A percentile compares a stretch with the other conserved stretches of the same genome.
These are phyloP conservation scores for Cricetomys ansorgei DNA, from an alignment of 2,113 vertebrate species.

Conservation along the genomic window DNA sequence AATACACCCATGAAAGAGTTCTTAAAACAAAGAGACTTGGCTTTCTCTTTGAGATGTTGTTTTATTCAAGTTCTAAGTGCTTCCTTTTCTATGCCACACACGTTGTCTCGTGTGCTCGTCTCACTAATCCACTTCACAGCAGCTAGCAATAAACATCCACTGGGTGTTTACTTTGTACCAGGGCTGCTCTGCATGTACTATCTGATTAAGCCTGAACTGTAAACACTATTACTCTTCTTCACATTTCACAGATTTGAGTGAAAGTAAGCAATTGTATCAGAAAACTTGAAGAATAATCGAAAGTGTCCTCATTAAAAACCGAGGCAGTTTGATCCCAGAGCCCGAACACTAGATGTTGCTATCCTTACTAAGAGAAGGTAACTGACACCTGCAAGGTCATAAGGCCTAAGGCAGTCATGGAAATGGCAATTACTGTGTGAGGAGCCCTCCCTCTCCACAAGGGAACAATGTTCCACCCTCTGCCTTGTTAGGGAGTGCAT, in stretches of 20 bases:
- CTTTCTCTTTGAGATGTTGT: background rate
- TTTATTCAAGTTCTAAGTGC: background rate
- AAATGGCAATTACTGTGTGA: background rate
- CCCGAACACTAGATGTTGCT: background rate
- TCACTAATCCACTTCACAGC: slow-evolving; percentile 18
- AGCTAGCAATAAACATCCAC: background rate
- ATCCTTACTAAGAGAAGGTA: background rate
- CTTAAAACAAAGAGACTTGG: slow-evolving; percentile 20
- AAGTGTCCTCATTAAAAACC: background rate
- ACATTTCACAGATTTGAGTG: background rate
- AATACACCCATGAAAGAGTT: background rate
- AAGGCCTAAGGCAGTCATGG: background rate
- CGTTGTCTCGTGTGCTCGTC: slow-evolving; percentile 29
- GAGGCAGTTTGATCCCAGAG: background rate
- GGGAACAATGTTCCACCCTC: background rate
- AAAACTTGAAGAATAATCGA: background rate
- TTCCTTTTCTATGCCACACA: background rate
- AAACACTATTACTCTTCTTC: background rate
- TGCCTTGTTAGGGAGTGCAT: background rate
- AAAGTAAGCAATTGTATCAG: background rate
- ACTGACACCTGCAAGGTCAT: background rate
- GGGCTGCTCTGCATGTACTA: background rate
- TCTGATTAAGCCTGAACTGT: background rate
- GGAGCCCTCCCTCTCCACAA: background rate
- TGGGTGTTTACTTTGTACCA: background rate